Percentiles rank a stretch among this genome's conserved stretches.
phyloP scores from a whole-genome alignment of 2,888 invertebrate genomes.

The Eupithecia dodoneata region DNA sequence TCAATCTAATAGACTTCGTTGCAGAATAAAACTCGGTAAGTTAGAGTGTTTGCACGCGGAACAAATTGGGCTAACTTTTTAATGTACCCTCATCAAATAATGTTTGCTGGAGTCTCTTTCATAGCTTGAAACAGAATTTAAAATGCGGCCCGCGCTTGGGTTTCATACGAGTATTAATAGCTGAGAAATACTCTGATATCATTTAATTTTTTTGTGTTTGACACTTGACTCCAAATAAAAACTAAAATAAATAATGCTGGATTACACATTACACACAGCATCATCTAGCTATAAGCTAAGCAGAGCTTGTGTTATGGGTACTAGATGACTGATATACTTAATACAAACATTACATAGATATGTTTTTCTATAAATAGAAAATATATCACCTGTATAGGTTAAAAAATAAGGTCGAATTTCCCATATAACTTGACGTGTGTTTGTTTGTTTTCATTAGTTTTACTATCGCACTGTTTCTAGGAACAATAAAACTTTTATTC shows the following conservation, averaged over 20 bases:
- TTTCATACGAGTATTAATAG: constrained; percentile 12
- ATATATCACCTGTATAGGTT: no score
- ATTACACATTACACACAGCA: no score
- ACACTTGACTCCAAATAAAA: no score
- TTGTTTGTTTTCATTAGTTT: constrained; percentile 27
- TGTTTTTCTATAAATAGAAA: no score
- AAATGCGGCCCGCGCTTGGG: constrained; percentile 46
- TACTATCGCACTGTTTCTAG: constrained; percentile 14
- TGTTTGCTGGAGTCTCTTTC: constrained; percentile 52
- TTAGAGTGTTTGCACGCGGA: constrained; percentile 51
- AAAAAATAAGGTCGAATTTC: neutral
- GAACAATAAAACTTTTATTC: constrained; percentile 12
- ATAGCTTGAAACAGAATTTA: constrained; percentile 48
- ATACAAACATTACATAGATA: no score
- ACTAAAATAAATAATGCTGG: no score
- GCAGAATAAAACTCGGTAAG: constrained; percentile 46
- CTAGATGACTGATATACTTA: no score
- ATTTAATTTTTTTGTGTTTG: constrained; percentile 1
- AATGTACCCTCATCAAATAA: constrained; percentile 62
- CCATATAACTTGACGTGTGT: neutral
- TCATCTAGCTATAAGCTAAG: no score
- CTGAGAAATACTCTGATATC: neutral
- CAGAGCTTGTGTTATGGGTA: no score
- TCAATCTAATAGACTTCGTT: constrained; percentile 38
- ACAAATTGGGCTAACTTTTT: constrained; percentile 63